Evolutionary conservation across 2,113 vertebrate genomes (phyloP), one percentile per base, ranked within the genome.

Genomic region (Baryphthengus martii): DNA sequence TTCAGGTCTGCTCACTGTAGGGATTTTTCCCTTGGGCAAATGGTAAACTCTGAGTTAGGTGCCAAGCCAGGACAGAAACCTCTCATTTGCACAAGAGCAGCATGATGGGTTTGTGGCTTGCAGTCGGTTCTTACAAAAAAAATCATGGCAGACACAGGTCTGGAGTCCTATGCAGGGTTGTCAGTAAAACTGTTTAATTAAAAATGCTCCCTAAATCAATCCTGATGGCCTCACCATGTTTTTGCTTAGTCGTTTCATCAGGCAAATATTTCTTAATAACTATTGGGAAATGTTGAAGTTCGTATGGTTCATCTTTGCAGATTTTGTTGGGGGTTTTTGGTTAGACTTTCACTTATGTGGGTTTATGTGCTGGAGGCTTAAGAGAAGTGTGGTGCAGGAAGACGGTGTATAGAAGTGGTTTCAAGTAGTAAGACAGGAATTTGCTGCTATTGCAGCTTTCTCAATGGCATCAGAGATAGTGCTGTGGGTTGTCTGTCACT

Each of bases 1-100:
- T 50, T n/a, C 1, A 1, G 50, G 7, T 62, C 29, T 45, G 28
- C 13, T 42, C 53, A 13, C 2, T 1, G 14, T 11, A 73, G 10
- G 7, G 29, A 4, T 91, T 29, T 47, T 35, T 29, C 17, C 15
- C 29, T 62, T 31, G 52, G 44, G 35, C 13, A 73, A 61, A 20
- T 2, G 0, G 0, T 10, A 10, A 66, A 23, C 3, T 67, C 29
- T 0, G 0, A 0, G 29, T 72, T 47, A 3, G 0, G 42, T 28
- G 13, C 15, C 31, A 1, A 50, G 53, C 35, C 19, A 28, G 55
- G 14, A 61, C 65, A 78, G 52, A 65, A 76, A 77, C 23, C 16
- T 73, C 39, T 59, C 1, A 0, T 44, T 77, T 84, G 52, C 26
- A 33, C 58, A 62, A 83, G 33, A 0, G 6, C 40, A 29, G n/a